These are phyloP conservation scores for Drosophila pectinifera DNA, from an alignment of 1,140 invertebrate species.

Conservation along the genomic window DNA sequence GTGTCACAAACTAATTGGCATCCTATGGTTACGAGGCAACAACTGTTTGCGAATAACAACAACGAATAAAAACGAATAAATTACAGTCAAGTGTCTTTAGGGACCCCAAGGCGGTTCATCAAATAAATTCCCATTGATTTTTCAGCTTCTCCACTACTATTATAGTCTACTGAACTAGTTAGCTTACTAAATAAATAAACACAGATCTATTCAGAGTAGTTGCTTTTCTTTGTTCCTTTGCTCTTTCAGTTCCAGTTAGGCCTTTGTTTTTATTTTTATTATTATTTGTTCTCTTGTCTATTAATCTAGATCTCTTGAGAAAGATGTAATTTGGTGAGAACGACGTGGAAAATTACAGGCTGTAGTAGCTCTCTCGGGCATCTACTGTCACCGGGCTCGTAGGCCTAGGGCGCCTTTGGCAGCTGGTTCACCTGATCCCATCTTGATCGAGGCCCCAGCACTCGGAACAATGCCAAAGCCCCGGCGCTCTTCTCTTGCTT, in stretches of 20 bases:
- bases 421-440: constrained; percentile 14
- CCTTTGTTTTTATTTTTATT: too few relatives aligned
- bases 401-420: constrained; percentile 42
- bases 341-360: neutral
- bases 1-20: constrained; percentile 41
- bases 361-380: neutral
- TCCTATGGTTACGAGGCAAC: constrained; percentile 5
- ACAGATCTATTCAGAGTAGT: too few relatives aligned
- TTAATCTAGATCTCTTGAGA: too few relatives aligned
- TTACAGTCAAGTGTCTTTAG: constrained; percentile 8
- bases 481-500: constrained; percentile 20
- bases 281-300: too few relatives aligned
- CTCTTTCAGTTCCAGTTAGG: too few relatives aligned
- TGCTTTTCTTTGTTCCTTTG: too few relatives aligned
- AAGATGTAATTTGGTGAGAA: neutral
- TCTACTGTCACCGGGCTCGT: constrained; percentile 7
- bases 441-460: constrained; percentile 26
- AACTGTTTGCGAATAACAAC: neutral
- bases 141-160: too few relatives aligned
- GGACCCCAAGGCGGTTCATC: too few relatives aligned
- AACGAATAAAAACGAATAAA: constrained; percentile 3
- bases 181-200: too few relatives aligned
- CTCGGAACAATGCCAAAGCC: constrained; percentile 43
- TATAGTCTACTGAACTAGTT: too few relatives aligned
- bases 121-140: too few relatives aligned